phyloP scores from a whole-genome alignment of 2,888 invertebrate genomes.

The Calliopum simillimum region DNA sequence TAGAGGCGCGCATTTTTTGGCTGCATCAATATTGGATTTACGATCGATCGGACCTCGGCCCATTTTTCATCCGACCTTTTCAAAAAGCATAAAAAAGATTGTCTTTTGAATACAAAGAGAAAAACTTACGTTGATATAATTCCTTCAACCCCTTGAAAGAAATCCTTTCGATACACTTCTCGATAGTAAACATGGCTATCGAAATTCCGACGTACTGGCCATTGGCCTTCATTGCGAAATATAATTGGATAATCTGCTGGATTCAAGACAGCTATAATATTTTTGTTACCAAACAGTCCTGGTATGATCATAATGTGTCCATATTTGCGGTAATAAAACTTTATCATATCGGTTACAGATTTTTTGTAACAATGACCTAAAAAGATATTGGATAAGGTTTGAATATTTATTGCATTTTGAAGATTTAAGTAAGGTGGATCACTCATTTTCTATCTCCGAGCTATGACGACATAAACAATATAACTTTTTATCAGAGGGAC shows the following conservation, averaged over 20 bases:
- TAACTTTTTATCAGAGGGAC: no score
- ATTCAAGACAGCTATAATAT: conserved; percentile 67
- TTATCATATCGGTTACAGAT: conserved; percentile 50
- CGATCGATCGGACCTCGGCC: conserved; percentile 74
- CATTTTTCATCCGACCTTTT: conserved; percentile 71
- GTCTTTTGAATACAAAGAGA: background rate
- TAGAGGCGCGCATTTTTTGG: conserved; percentile 71
- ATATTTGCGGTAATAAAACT: conserved; percentile 51
- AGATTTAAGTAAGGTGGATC: background rate
- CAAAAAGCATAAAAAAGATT: conserved; percentile 55
- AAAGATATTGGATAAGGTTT: background rate
- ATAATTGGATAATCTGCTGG: conserved; percentile 69
- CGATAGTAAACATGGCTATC: conserved; percentile 65
- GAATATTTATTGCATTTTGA: background rate
- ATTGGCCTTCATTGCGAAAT: conserved; percentile 68
- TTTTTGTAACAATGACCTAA: conserved; percentile 49
- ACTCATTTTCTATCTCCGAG: no score
- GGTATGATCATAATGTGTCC: conserved; percentile 67
- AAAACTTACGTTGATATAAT: conserved; percentile 50
- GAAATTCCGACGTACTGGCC: conserved; percentile 66
- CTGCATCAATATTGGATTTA: conserved; percentile 75
- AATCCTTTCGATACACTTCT: conserved; percentile 48
- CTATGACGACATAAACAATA: background rate
- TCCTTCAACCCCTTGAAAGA: conserved; percentile 53
- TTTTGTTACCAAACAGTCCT: conserved; percentile 56